phyloP scores from a whole-genome alignment of 2,888 invertebrate species.

The Spisula solida region DNA sequence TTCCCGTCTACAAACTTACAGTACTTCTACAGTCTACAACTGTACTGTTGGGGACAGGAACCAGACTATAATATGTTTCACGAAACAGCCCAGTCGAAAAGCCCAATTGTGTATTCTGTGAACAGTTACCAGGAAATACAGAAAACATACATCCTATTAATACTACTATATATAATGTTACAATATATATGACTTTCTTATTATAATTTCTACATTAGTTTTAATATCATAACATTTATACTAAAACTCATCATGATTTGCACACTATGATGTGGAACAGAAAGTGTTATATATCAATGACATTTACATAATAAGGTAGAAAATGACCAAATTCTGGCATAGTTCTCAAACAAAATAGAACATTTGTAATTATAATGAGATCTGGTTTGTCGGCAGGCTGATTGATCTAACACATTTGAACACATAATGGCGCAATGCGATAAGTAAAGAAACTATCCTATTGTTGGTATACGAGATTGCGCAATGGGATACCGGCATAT shows the following conservation, averaged over 20 bases:
- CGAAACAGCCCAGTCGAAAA: too few species aligned
- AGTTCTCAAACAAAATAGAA: neutral
- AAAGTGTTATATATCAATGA: neutral
- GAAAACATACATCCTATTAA: too few species aligned
- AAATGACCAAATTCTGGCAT: neutral
- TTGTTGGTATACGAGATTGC: neutral
- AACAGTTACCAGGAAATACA: neutral
- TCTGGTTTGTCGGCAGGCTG: neutral
- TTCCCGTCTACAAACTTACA: too few species aligned
- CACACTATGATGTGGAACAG: neutral
- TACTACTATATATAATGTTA: neutral
- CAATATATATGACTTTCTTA: constrained; percentile 1
- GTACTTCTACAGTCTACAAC: too few species aligned
- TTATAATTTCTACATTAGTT: neutral
- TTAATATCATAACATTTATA: neutral
- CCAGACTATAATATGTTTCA: too few species aligned
- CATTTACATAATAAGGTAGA: constrained; percentile 11
- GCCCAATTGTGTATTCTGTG: neutral
- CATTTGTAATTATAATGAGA: constrained; percentile 10
- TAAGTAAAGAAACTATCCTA: neutral
- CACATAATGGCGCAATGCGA: neutral
- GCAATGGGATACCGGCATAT: neutral
- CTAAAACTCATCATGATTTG: neutral
- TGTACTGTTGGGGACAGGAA: too few species aligned
- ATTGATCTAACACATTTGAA: neutral